Evolutionary conservation across 1,140 invertebrate species (phyloP).

Genomic region (Lepidurus packardi): DNA sequence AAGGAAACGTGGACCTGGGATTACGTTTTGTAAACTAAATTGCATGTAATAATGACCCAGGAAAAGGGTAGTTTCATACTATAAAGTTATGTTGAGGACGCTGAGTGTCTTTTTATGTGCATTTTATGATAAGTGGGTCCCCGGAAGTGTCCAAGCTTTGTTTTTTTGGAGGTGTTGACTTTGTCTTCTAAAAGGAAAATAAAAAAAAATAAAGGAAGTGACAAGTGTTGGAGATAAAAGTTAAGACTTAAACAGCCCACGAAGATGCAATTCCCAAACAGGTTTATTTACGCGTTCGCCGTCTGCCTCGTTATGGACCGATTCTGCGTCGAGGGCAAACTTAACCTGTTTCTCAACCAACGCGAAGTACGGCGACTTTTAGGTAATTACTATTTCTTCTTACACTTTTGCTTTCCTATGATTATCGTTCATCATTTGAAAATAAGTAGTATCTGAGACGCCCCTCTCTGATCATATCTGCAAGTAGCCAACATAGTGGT

Average conservation of each 20-base stretch:
- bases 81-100: too few species aligned
- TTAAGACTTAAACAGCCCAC: background rate
- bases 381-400: background rate
- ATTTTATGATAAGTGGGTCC: too few species aligned
- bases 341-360: slow-evolving; percentile 31
- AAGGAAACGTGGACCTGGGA: too few species aligned
- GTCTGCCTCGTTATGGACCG: slow-evolving; percentile 14
- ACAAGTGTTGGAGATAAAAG: background rate
- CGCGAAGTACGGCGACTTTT: slow-evolving; percentile 23
- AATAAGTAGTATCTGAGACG: background rate
- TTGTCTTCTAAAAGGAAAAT: background rate
- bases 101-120: too few species aligned
- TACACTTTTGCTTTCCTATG: background rate
- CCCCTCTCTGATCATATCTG: background rate
- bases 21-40: too few species aligned
- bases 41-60: too few species aligned
- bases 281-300: slow-evolving; percentile 23
- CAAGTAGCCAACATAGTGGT: background rate
- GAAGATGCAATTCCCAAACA: slow-evolving; percentile 22
- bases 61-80: too few species aligned
- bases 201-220: background rate
- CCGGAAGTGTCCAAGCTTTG: too few species aligned
- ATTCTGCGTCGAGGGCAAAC: slow-evolving; percentile 21
- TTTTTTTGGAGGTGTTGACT: background rate
- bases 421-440: background rate